Percentiles rank a stretch among this genome's conserved stretches.
These are phyloP conservation scores for Deladenus siricidicola DNA, from an alignment of 2,888 invertebrate species.

Conservation along the genomic window DNA sequence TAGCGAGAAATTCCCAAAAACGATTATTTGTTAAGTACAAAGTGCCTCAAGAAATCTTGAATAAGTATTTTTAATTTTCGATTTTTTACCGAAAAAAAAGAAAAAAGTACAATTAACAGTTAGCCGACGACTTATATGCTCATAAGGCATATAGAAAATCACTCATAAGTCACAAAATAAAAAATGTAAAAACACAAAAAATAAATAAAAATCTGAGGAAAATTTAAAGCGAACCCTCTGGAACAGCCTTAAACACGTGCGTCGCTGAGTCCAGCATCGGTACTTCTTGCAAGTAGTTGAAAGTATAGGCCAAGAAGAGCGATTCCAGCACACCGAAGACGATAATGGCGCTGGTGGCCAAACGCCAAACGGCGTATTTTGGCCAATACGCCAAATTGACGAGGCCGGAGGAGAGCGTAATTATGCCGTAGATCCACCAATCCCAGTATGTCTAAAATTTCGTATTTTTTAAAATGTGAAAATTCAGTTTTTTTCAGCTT, in stretches of 20 bases:
- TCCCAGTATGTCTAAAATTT: slow-evolving; percentile 22
- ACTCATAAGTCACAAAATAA: neutral
- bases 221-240: no score
- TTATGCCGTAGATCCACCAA: slow-evolving; percentile 29
- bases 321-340: slow-evolving; percentile 32
- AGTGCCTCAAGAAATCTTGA: no score
- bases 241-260: neutral
- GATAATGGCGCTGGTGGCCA: slow-evolving; percentile 22
- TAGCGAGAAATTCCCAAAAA: no score
- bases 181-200: neutral
- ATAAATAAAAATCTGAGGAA: neutral
- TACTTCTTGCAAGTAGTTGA: slow-evolving; percentile 18
- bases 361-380: slow-evolving; percentile 25
- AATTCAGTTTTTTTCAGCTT: no score
- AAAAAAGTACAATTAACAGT: no score
- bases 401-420: slow-evolving; percentile 24
- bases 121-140: neutral
- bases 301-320: slow-evolving; percentile 22
- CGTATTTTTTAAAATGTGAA: no score
- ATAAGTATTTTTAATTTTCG: no score
- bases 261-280: neutral
- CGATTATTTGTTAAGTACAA: no score
- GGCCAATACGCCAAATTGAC: slow-evolving; percentile 12
- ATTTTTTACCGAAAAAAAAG: no score
- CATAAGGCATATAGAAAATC: neutral